Evolutionary conservation across 2,888 invertebrate species (phyloP).

Genomic region (Hoplodrina ambigua): DNA sequence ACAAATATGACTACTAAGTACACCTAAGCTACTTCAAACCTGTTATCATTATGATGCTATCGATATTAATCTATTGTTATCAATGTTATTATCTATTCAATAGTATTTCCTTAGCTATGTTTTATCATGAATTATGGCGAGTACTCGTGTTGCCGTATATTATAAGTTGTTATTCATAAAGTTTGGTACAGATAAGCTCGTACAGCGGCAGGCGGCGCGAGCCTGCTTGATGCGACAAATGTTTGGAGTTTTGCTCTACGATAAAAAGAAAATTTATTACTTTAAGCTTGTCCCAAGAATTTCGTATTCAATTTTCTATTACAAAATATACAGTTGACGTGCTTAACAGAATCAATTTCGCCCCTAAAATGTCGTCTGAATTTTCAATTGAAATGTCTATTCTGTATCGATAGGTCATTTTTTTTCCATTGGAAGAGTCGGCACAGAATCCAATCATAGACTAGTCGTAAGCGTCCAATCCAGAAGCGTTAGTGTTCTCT

Average conservation of each 20-base stretch:
- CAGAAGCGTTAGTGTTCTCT: conserved; percentile 56
- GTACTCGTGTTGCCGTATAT: conserved; percentile 45
- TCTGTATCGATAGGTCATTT: conserved; percentile 39
- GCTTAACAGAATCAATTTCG: background rate
- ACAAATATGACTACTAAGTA: conserved; percentile 17
- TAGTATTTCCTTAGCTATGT: conserved; percentile 63
- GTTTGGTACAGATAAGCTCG: conserved; percentile 50
- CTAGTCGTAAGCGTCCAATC: conserved; percentile 47
- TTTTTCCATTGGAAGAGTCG: conserved; percentile 42
- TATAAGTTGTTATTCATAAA: conserved; percentile 62
- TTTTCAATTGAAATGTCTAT: conserved; percentile 30
- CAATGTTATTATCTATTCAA: conserved; percentile 65
- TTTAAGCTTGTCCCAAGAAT: conserved; percentile 1
- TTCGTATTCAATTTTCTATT: background rate
- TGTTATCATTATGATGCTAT: conserved; percentile 60
- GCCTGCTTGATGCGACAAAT: conserved; percentile 31
- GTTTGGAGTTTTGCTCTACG: conserved; percentile 6
- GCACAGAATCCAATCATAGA: conserved; percentile 61
- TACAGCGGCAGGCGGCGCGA: conserved; percentile 5
- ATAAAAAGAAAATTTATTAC: conserved; percentile 11
- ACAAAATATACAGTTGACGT: background rate
- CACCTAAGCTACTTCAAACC: conserved; percentile 26
- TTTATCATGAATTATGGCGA: conserved; percentile 61
- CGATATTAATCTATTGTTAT: conserved; percentile 64
- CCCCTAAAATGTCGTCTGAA: conserved; percentile 12